Evolutionary conservation across 2,888 invertebrate species (phyloP), one percentile per base, ranked within the genome.

Genomic region (Cepaea hortensis): DNA sequence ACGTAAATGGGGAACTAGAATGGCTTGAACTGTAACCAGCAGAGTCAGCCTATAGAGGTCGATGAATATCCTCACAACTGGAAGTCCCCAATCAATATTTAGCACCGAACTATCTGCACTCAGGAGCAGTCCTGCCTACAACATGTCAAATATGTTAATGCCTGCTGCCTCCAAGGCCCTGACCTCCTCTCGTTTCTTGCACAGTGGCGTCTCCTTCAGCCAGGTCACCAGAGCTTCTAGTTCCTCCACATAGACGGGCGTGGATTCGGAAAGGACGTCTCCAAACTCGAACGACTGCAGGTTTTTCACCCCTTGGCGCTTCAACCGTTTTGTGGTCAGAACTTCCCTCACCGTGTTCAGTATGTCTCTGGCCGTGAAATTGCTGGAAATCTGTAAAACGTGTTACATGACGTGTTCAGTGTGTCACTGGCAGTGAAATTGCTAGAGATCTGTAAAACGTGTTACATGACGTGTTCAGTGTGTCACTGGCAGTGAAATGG

Each of bases 331-430:
- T 3, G 13, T 55, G 5, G 80, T 80, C 13, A 85, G 20, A 3
- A 85, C 79, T 13, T 84, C 77, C 11, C n/a, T 3, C 11, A 50
- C 70, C 15, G 70, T 48, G 5, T 75, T 13, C 13, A n/a, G 2
- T n/a, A 84, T 84, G 77, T 84, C 77, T 1, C 48, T 35, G 13
- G 84, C 77, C 2, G 68, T 84, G 50, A 68, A 84, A n/a, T 65
- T 76, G 3, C 50, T 62, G 35, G 77, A 75, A 50, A 77, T 55
- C 84, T 84, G 84, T 3, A 23, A 61, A 65, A 46, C n/a, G 6
- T 35, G 81, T 79, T 79, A 23, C 75, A 75, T 35, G 7, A 35
- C 13, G 68, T 48, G 3, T 73, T 9, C 11, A 20, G 15, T 35
- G 76, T 84, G 77, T 84, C 76, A 0, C 65, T 23, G 11, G 84